phyloP scores from a whole-genome alignment of 2,797 vertebrate species.

The Protosalanx chinensis region DNA sequence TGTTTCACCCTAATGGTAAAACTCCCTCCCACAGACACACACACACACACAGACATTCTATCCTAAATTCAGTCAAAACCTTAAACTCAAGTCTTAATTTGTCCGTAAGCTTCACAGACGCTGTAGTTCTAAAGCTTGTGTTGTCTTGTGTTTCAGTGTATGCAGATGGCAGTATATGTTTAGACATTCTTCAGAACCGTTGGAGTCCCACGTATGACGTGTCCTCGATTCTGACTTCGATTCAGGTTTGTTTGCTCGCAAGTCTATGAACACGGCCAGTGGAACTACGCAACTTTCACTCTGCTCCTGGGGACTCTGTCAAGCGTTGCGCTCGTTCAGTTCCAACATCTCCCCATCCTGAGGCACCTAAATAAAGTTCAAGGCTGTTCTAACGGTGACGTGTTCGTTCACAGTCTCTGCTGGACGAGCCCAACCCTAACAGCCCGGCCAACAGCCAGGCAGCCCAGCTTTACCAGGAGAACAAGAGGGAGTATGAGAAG shows the following conservation, averaged over 20 bases:
- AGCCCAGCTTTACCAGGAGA: slow-evolving; percentile 98
- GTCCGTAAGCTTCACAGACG: neutral
- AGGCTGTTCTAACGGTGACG: neutral
- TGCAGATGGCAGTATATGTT: slow-evolving; percentile 99
- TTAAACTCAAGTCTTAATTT: neutral
- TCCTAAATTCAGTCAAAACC: neutral
- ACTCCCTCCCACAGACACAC: slow-evolving; percentile 6
- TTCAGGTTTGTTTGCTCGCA: slow-evolving; percentile 80
- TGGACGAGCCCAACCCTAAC: slow-evolving; percentile 98
- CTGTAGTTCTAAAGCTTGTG: neutral
- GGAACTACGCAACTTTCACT: too few species aligned
- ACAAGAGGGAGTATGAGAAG: slow-evolving; percentile 98
- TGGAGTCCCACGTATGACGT: slow-evolving; percentile 99
- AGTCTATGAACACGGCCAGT: neutral
- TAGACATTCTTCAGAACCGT: slow-evolving; percentile 99
- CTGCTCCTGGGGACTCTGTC: too few species aligned
- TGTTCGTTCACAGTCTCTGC: slow-evolving; percentile 78
- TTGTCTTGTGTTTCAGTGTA: slow-evolving; percentile 78
- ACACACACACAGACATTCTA: too few species aligned
- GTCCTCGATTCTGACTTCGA: slow-evolving; percentile 98
- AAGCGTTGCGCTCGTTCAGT: too few species aligned
- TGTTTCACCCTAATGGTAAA: slow-evolving; percentile 99
- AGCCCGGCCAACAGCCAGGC: slow-evolving; percentile 98
- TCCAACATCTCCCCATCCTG: too few species aligned
- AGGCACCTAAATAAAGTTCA: too few species aligned